phyloP scores from a whole-genome alignment of 2,888 invertebrate genomes.

The Drosophila pseudotakahashii region DNA sequence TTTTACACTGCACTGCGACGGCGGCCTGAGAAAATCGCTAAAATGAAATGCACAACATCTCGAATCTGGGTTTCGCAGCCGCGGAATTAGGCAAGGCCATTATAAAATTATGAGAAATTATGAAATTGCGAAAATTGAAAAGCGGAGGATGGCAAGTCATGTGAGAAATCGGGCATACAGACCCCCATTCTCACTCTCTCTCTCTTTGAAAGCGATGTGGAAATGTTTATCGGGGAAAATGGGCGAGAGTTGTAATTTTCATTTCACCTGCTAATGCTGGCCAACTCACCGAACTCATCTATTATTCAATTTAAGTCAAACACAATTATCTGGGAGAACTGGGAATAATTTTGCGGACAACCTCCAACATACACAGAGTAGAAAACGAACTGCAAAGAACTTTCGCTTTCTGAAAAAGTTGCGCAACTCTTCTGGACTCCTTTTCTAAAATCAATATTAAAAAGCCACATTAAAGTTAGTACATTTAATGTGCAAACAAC shows the following conservation, averaged over 20 bases:
- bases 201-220: background rate
- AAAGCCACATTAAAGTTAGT: no score
- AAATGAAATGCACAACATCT: constrained; percentile 18
- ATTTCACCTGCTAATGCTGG: background rate
- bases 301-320: constrained; percentile 29
- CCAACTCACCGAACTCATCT: constrained; percentile 3
- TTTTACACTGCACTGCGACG: constrained; percentile 34
- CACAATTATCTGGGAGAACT: constrained; percentile 1
- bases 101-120: constrained; percentile 65
- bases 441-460: background rate
- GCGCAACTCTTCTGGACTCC: background rate
- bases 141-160: constrained; percentile 32
- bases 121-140: constrained; percentile 61
- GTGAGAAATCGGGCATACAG: constrained; percentile 14
- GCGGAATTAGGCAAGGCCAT: constrained; percentile 62
- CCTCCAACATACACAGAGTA: background rate
- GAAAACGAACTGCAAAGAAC: constrained; percentile 9
- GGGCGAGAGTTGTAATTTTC: constrained; percentile 4
- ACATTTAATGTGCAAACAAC: background rate
- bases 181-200: constrained; percentile 5
- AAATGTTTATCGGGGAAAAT: constrained; percentile 14
- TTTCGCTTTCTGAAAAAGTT: constrained; percentile 22
- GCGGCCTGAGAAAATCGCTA: constrained; percentile 20
- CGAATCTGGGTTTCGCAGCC: constrained; percentile 10
- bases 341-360: constrained; percentile 5